Percentiles rank a stretch among this genome's conserved stretches.
Evolutionary conservation across 2,113 vertebrate species (phyloP).

Genomic region (Empidonax alnorum): DNA sequence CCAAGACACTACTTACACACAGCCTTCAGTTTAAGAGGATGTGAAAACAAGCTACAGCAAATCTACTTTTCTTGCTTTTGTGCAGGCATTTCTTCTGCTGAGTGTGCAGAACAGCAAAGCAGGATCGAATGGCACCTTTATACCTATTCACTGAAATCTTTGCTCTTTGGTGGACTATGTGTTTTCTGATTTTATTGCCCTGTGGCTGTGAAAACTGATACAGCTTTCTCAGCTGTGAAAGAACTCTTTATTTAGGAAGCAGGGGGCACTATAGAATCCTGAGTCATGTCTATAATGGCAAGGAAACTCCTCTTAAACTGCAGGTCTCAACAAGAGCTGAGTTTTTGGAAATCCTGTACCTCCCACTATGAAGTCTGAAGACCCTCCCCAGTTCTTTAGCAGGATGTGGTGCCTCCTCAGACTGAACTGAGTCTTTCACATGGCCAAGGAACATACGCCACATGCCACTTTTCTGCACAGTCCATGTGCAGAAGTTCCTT

Average conservation of each 20-base stretch:
- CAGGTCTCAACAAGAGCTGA: neutral
- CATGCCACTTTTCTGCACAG: neutral
- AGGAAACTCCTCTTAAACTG: neutral
- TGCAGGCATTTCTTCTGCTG: neutral
- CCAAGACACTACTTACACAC: neutral
- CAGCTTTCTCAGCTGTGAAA: neutral
- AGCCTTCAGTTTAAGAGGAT: neutral
- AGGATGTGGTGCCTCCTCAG: neutral
- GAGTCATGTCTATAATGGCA: neutral
- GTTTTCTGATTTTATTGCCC: neutral
- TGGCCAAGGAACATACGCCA: neutral
- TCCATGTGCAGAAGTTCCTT: neutral
- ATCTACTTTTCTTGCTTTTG: neutral
- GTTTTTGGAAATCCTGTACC: neutral
- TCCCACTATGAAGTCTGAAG: neutral
- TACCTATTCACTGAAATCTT: neutral
- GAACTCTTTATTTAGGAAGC: neutral
- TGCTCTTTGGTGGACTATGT: neutral
- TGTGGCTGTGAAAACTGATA: neutral
- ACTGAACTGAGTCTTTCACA: neutral
- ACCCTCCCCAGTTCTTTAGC: neutral
- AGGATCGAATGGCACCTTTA: neutral
- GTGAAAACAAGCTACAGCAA: neutral
- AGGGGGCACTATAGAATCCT: neutral
- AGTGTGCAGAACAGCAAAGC: neutral